A percentile compares a stretch with the other conserved stretches of the same genome.
phyloP scores from a whole-genome alignment of 2,113 vertebrate species.

The Actenoides lindsayi region DNA sequence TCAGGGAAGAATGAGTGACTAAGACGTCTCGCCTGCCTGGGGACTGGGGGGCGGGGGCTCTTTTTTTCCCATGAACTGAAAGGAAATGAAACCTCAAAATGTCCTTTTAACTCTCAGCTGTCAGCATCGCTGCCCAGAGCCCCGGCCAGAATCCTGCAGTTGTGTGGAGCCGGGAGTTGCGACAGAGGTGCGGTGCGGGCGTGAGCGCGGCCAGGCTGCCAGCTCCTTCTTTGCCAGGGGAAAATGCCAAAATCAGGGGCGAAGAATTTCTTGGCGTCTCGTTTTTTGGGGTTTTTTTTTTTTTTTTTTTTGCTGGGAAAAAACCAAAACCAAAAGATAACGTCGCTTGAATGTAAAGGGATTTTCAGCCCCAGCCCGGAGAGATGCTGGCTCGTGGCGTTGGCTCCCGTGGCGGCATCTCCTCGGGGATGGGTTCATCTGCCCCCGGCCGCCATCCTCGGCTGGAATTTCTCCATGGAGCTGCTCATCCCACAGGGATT shows the following conservation, averaged over 20 bases:
- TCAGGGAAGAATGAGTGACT: slow-evolving; percentile 54
- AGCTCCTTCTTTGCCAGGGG: not conserved
- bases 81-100: slow-evolving; percentile 53
- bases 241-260: not conserved
- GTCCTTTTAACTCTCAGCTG: slow-evolving; percentile 29
- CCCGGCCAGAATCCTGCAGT: not conserved
- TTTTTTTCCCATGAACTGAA: slow-evolving; percentile 48
- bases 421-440: not conserved
- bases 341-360: not conserved
- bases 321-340: not conserved
- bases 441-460: accelerated
- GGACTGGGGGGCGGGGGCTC: not conserved
- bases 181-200: not conserved
- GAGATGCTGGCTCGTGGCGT: accelerated
- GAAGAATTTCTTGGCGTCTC: not conserved
- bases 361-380: accelerated
- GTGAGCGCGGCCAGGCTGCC: not conserved
- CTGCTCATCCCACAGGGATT: not conserved
- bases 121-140: not conserved
- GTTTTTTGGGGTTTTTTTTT: not conserved
- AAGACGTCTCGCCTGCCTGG: not conserved
- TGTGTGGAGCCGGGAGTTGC: not conserved
- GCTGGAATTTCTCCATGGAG: not conserved
- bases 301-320: too few relatives aligned
- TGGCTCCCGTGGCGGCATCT: accelerated